Evolutionary conservation across 1,140 invertebrate genomes (phyloP).

Genomic region (Pissodes strobi): DNA sequence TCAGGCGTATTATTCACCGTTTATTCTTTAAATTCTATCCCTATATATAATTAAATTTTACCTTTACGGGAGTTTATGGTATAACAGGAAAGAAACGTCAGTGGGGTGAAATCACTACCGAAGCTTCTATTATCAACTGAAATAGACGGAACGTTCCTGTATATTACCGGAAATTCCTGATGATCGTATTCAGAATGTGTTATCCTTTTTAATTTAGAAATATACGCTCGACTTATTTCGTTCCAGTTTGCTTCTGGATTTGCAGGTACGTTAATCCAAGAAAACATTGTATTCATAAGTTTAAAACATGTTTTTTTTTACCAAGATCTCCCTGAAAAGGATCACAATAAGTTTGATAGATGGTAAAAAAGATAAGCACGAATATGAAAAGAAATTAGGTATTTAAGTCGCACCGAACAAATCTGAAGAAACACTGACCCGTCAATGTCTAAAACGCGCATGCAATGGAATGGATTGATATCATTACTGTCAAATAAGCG

Average conservation of each 20-base stretch:
- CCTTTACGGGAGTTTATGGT: slow-evolving; percentile 70
- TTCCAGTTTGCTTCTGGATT: slow-evolving; percentile 47
- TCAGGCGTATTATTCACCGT: too few species aligned
- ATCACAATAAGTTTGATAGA: too few species aligned
- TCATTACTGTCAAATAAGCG: slow-evolving; percentile 26
- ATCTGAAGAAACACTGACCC: slow-evolving; percentile 19
- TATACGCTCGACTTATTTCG: slow-evolving; percentile 55
- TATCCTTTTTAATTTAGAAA: slow-evolving; percentile 63
- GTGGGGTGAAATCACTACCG: slow-evolving; percentile 59
- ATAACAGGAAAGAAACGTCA: slow-evolving; percentile 66
- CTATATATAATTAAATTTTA: slow-evolving; percentile 46
- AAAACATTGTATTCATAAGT: slow-evolving; percentile 49
- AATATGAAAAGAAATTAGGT: too few species aligned
- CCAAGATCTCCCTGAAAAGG: too few species aligned
- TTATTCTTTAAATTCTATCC: neutral
- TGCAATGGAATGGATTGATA: slow-evolving; percentile 24
- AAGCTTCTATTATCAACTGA: slow-evolving; percentile 47
- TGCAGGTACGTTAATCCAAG: slow-evolving; percentile 50
- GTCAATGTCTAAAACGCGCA: slow-evolving; percentile 20
- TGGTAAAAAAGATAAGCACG: too few species aligned
- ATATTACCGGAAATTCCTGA: slow-evolving; percentile 64
- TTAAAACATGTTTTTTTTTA: slow-evolving; percentile 34
- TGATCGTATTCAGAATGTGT: slow-evolving; percentile 69
- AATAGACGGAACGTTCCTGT: slow-evolving; percentile 57
- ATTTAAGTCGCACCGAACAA: slow-evolving; percentile 6